Evolutionary conservation across 2,888 invertebrate genomes (phyloP).

Genomic region (Boloria euphrosyne): DNA sequence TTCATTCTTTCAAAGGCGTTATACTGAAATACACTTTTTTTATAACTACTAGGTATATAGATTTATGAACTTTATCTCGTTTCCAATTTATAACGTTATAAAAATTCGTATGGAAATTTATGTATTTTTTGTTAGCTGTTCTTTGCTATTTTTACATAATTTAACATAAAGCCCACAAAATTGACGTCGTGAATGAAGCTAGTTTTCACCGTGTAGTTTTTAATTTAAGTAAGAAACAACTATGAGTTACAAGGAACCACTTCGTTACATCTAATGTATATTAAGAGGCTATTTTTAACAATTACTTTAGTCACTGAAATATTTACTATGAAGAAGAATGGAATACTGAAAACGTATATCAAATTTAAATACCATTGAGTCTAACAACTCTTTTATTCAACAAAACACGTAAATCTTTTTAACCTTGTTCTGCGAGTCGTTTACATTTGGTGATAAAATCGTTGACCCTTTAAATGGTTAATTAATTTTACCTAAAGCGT

Average conservation of each 20-base stretch:
- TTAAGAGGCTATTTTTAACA: too few relatives aligned
- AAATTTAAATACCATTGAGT: background rate
- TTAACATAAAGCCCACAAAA: too few relatives aligned
- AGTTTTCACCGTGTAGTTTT: too few relatives aligned
- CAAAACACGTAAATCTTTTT: constrained; percentile 17
- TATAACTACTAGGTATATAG: constrained; percentile 9
- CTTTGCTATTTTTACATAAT: too few relatives aligned
- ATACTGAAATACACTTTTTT: constrained; percentile 12
- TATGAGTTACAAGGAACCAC: too few relatives aligned
- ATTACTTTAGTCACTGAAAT: too few relatives aligned
- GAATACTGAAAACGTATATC: background rate
- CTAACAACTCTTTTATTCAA: constrained; percentile 3
- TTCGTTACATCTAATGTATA: too few relatives aligned
- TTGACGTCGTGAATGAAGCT: too few relatives aligned
- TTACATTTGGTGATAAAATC: constrained; percentile 23
- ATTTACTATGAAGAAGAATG: background rate
- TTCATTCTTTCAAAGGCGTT: constrained; percentile 15
- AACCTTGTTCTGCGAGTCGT: constrained; percentile 13
- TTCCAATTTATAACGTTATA: background rate
- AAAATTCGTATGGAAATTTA: background rate
- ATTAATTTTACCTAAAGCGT: constrained; percentile 19
- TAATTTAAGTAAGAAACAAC: too few relatives aligned
- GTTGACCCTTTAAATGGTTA: constrained; percentile 18
- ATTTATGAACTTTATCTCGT: constrained; percentile 3
- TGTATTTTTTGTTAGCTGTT: background rate